These are phyloP conservation scores for Tetraodon nigroviridis DNA, from an alignment of 2,113 vertebrate genomes.

Conservation along the genomic window DNA sequence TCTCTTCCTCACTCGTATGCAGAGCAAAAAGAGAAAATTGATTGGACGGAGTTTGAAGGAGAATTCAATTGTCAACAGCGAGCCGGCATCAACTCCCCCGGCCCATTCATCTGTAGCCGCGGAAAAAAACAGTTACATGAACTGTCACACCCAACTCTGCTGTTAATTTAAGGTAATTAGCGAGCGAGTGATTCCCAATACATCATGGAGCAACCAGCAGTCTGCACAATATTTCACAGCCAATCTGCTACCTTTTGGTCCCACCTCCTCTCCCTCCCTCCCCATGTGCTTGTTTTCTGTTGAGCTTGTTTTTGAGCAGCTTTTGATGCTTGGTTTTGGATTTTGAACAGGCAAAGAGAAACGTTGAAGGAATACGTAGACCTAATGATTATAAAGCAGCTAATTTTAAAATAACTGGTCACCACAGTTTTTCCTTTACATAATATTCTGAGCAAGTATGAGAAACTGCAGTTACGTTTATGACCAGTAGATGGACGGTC, in stretches of 20 bases:
- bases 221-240: conserved; percentile 74
- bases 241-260: conserved; percentile 69
- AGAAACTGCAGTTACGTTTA: no score
- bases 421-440: no score
- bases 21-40: conserved; percentile 48
- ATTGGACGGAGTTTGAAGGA: conserved; percentile 62
- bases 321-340: no score
- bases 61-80: conserved; percentile 76
- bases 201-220: conserved; percentile 76
- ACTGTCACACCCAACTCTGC: conserved; percentile 81
- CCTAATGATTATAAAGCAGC: no score
- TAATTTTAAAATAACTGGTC: no score
- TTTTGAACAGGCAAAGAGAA: neutral
- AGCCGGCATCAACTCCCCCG: conserved; percentile 68
- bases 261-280: conserved; percentile 27
- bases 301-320: conserved; percentile 14
- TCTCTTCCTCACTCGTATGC: conserved; percentile 33
- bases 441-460: no score
- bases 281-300: conserved; percentile 25
- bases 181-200: conserved; percentile 79
- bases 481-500: no score
- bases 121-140: conserved; percentile 79
- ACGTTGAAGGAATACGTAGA: neutral
- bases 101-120: conserved; percentile 77
- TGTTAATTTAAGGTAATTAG: conserved; percentile 84